Evolutionary conservation across 2,797 vertebrate species (phyloP), one percentile per base, ranked within the genome.

Genomic region (Sciaenops ocellatus): DNA sequence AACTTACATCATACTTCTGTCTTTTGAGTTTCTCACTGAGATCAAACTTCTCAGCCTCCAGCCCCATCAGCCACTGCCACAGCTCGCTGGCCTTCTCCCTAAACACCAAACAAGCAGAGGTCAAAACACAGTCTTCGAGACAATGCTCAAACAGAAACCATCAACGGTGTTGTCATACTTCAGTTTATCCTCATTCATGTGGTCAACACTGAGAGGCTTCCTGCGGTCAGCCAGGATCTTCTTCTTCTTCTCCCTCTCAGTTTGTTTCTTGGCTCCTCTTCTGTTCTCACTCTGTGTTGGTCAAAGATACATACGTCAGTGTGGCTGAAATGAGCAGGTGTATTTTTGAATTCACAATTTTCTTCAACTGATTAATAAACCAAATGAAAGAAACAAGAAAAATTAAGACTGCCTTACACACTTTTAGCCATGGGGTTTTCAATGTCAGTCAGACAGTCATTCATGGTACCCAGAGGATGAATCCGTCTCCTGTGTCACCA

Each of bases 211-310:
- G 42, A 99, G 95, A 1, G 96, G 84, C 93, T 99, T 99, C 91
- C 94, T 96, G 65, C 98, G 96, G 0, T 99, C 98, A 0, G 98
- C 97, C 89, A 99, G 93, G 75, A 97, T 94, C 94, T 99, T 99
- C 97, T 98, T 99, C 95, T 99, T 99, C 22, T 97, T 97, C 94
- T 99, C 98, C 73, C 98, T 96, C 88, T 98, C 98, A 0, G 98
- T 99, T 91, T 98, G 97, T 90, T 99, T 99, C 95, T 99, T 99
- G 66, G 93, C 98, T 92, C 97, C 95, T 92, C 64, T 94, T 62
- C 90, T 92, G 70, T 11, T 86, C 3, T 96, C 95, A 47, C 18
- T 72, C 94, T 96, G 88, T 38, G 28, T 69, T 34, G 11, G 4
- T 57, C 34, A 28, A 54, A 57, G 11, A 69, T 56, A 62, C 6